Evolutionary conservation across 2,113 vertebrate genomes (phyloP).

Genomic region (Labeo catla): DNA sequence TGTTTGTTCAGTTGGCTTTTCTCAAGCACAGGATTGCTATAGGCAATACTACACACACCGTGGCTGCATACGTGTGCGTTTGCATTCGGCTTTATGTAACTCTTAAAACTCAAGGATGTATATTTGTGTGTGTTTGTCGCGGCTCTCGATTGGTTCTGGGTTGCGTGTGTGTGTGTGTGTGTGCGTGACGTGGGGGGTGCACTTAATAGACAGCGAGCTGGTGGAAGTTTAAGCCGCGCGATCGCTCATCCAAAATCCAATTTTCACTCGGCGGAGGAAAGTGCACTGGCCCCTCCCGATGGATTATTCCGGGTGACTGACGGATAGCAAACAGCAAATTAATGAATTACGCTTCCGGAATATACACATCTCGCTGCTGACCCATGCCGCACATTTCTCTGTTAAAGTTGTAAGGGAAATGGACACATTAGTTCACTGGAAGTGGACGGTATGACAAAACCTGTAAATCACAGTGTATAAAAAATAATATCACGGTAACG

Average conservation of each 20-base stretch:
- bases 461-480: neutral
- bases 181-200: slow-evolving; percentile 43
- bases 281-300: slow-evolving; percentile 49
- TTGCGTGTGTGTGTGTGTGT: slow-evolving; percentile 11
- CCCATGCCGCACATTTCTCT: slow-evolving; percentile 29
- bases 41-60: slow-evolving; percentile 11
- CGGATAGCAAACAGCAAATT: slow-evolving; percentile 59
- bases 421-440: neutral
- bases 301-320: slow-evolving; percentile 57
- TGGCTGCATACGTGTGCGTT: slow-evolving; percentile 1
- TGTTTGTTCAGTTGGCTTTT: slow-evolving; percentile 38
- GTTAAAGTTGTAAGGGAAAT: slow-evolving; percentile 6
- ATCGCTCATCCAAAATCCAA: slow-evolving; percentile 61
- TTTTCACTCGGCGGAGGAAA: slow-evolving; percentile 54
- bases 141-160: slow-evolving; percentile 24
- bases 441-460: neutral
- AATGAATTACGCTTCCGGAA: slow-evolving; percentile 62
- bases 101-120: slow-evolving; percentile 31
- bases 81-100: slow-evolving; percentile 53
- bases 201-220: slow-evolving; percentile 52
- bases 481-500: neutral
- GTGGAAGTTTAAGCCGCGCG: slow-evolving; percentile 55
- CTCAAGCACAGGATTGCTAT: slow-evolving; percentile 30
- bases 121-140: slow-evolving; percentile 25
- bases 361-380: slow-evolving; percentile 54